Base-by-base conservation (phyloP, 2,888 invertebrate species). In the Ferrisia virgata region DNA sequence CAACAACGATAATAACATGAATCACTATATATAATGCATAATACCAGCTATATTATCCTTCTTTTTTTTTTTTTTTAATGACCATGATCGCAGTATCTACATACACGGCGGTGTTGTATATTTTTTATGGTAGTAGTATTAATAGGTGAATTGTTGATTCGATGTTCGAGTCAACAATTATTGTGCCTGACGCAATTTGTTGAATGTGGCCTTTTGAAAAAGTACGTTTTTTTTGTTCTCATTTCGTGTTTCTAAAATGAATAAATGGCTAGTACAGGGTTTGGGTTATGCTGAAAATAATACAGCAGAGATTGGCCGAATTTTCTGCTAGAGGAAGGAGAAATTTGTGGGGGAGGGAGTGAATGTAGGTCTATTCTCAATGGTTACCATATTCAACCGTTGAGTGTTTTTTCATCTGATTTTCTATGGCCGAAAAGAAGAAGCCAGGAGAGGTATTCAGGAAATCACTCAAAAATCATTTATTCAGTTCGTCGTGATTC, bases 1-100 rank as follows among this genome's bases (percentile, higher is more conserved):
- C 72, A 72, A 72, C 72, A 72, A 72, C 33, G 72, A 72, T 72
- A 36, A 72, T 72, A 72, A 72, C 72, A 72, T 36, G 36, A 72
- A 33, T 72, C 72, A 33, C 72, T 33, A 33, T 64, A 28, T 64
- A 47, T 47, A 47, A 47, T 47, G 18, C 47, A 47, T 64, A 64
- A 64, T 64, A 64, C 28, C 25, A 64, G 58, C 58, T 64, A 64
- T 64, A 28, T 47, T 47, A 11, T 64, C 58, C 11, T 22, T 3
- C 28, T 64, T 39, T 11, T 39, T 11, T 5, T 8, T 8, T 11
- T 11, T 11, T 11, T 64, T 28, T 64, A 25, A 22, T 13, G 58
- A 64, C 11, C 58, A 28, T 28, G 22, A 11, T 22, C 58, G 25
- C 58, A 39, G 39, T 39, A n/a, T 43, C 13, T 18, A 8, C 18